Percentiles rank a stretch among this genome's conserved stretches.
Evolutionary conservation across 2,888 invertebrate genomes (phyloP).

Genomic region (Bhutanitis thaidina): DNA sequence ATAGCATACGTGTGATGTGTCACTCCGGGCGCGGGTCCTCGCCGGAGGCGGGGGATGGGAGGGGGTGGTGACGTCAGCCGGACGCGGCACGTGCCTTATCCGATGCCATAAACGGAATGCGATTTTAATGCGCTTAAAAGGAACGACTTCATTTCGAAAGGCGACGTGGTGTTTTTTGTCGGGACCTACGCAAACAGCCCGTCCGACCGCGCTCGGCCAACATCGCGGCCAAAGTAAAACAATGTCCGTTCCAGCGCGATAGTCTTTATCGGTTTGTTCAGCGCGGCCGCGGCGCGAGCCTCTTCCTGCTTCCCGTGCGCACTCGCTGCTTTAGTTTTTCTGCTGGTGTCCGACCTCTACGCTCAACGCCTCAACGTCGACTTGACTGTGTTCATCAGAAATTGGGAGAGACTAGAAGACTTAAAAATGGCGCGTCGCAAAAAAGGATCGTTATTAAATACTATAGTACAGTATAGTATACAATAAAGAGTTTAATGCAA

Average conservation of each 20-base stretch:
- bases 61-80: slow-evolving; percentile 29
- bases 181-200: slow-evolving; percentile 37
- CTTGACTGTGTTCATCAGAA: too few relatives aligned
- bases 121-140: slow-evolving; percentile 65
- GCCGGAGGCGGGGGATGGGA: background rate
- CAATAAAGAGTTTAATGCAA: too few relatives aligned
- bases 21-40: background rate
- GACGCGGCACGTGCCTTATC: slow-evolving; percentile 66
- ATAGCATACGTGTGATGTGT: slow-evolving; percentile 6
- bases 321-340: background rate
- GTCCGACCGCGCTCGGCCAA: slow-evolving; percentile 13
- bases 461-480: too few relatives aligned
- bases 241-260: background rate
- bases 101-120: slow-evolving; percentile 69
- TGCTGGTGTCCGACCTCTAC: background rate
- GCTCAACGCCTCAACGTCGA: too few relatives aligned
- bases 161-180: slow-evolving; percentile 44
- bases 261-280: background rate
- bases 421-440: too few relatives aligned
- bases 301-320: background rate
- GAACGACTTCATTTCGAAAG: slow-evolving; percentile 55
- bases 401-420: too few relatives aligned
- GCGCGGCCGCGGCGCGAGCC: background rate
- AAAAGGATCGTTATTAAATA: too few relatives aligned
- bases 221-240: background rate